These are phyloP conservation scores for Perca schrenkii DNA, from an alignment of 2,113 vertebrate species.

Conservation along the genomic window DNA sequence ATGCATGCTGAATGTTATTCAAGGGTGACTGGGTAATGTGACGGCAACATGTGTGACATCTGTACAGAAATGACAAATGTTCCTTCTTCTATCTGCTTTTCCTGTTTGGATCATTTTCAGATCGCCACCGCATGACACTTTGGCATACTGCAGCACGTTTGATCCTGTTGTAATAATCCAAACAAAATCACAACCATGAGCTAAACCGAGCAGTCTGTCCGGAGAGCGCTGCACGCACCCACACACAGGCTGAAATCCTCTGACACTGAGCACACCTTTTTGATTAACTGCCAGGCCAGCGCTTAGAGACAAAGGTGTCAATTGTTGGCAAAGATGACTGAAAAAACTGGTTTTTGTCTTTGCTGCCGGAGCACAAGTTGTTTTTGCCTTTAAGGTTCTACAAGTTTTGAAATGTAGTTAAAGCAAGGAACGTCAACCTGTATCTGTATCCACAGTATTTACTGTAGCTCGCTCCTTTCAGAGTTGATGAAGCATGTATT, in stretches of 20 bases:
- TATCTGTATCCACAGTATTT: conserved; percentile 46
- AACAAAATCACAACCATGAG: conserved; percentile 41
- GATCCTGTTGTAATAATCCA: conserved; percentile 20
- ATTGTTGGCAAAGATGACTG: conserved; percentile 71
- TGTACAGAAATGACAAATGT: neutral
- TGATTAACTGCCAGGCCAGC: conserved; percentile 58
- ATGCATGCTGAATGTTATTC: neutral
- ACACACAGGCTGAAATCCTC: conserved; percentile 2
- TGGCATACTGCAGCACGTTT: conserved; percentile 4
- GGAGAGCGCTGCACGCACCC: conserved; percentile 2
- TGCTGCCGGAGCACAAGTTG: conserved; percentile 5
- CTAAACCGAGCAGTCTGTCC: conserved; percentile 4
- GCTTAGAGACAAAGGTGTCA: conserved; percentile 56
- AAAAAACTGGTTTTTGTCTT: conserved; percentile 74
- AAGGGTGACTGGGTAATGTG: neutral
- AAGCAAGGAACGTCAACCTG: conserved; percentile 21
- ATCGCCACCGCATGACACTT: neutral
- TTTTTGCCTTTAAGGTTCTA: conserved; percentile 54
- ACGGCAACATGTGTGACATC: neutral
- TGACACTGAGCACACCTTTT: conserved; percentile 62
- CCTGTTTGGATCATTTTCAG: neutral
- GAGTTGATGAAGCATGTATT: conserved; percentile 36
- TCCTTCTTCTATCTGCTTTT: neutral
- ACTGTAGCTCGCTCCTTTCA: conserved; percentile 51
- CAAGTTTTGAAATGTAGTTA: conserved; percentile 52